Base-by-base conservation (phyloP, 2,888 invertebrate species). In the Rhamphomyia laevipes region DNA sequence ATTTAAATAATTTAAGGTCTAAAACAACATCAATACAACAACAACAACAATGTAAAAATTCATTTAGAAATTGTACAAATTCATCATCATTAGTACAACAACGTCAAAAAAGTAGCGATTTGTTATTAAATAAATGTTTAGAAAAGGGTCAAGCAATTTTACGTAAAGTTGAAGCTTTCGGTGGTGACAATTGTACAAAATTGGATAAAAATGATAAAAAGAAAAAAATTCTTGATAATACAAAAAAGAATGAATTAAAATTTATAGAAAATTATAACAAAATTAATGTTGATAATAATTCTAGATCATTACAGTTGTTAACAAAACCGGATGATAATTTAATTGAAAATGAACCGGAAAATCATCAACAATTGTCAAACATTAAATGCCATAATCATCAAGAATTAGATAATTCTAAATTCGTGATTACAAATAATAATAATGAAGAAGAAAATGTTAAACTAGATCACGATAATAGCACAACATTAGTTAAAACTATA, bases 141-240 rank as follows among this genome's bases (percentile, higher is more conserved):
- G 67, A 67, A 52, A 70, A 70, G 50, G 69, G 69, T 21, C 68
- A 69, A 17, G 63, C 66, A 33, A 63, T 69, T 45, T 52, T 70
- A 33, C 61, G 65, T 12, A 66, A 67, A 57, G 68, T 66, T 40
- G 69, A 70, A 56, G 63, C 58, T 4, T 53, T 68, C 15, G 53
- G 54, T 23, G 51, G 48, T 40, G 46, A 56, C 37, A 49, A 38
- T 17, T 12, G 16, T 17, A 41, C 21, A 17, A 41, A 41, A 41
- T 4, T 41, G 15, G 16, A 21, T 41, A 21, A 18, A 41, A 17
- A 17, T 41, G 41, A 21, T 9, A 41, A 17, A 4, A 41, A 27
- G 27, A 13, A 10, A 13, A 33, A 23, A 40, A 10, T 4, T 13
- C 33, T 30, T 21, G 17, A 31, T 4, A 30, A 6, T 27, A n/a